A percentile compares a stretch with the other conserved stretches of the same genome.
These are phyloP conservation scores for Sycobia sp. DNA, from an alignment of 1,140 invertebrate species.

Conservation along the genomic window DNA sequence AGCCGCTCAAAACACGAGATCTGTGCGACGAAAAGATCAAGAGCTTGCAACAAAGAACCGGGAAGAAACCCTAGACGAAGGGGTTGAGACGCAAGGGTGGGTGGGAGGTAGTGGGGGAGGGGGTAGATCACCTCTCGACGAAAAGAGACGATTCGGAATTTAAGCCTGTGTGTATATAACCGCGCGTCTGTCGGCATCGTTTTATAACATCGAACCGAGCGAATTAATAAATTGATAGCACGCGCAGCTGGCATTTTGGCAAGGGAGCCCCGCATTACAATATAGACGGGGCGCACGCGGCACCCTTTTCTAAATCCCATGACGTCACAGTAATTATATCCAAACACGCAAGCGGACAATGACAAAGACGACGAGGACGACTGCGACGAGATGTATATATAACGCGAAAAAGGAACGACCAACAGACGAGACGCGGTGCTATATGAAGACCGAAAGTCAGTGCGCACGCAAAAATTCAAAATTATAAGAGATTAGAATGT, in stretches of 20 bases:
- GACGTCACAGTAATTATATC: constrained; percentile 41
- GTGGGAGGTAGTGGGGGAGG: neutral
- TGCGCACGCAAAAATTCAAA: too few relatives aligned
- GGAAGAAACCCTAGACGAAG: neutral
- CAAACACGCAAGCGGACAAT: constrained; percentile 32
- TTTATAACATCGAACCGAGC: constrained; percentile 24
- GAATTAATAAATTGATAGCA: constrained; percentile 45
- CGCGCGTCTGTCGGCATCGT: constrained; percentile 15
- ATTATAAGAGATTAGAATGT: too few relatives aligned
- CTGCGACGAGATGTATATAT: too few relatives aligned
- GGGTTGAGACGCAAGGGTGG: neutral
- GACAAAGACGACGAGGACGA: too few relatives aligned
- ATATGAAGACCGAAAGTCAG: too few relatives aligned
- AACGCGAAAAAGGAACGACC: too few relatives aligned
- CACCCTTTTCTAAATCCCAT: constrained; percentile 32
- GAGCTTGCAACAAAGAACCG: neutral
- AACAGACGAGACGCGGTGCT: too few relatives aligned
- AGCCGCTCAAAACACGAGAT: too few relatives aligned
- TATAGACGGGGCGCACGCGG: too few relatives aligned
- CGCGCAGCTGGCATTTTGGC: constrained; percentile 44
- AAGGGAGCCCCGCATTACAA: constrained; percentile 42
- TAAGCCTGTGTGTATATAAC: too few relatives aligned
- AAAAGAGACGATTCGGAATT: too few relatives aligned
- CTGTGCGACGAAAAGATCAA: neutral
- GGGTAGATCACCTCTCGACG: neutral